Evolutionary conservation across 2,797 vertebrate genomes (phyloP).

Genomic region (Eupleurogrammus muticus): DNA sequence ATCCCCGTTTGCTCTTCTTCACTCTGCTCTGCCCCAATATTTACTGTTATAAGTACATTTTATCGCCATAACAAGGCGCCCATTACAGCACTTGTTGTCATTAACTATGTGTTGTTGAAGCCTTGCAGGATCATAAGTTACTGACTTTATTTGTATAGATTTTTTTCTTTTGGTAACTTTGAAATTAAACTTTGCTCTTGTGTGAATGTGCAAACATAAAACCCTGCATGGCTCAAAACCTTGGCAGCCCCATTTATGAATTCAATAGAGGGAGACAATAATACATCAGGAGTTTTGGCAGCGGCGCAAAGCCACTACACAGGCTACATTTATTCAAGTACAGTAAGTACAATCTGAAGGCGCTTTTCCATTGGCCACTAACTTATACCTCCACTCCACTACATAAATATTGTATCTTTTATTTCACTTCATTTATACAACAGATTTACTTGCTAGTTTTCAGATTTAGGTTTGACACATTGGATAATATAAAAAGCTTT

Average conservation of each 20-base stretch:
- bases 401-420: too few relatives aligned
- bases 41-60: background rate
- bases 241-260: background rate
- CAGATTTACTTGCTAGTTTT: too few relatives aligned
- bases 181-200: background rate
- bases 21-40: background rate
- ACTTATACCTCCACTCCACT: too few relatives aligned
- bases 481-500: too few relatives aligned
- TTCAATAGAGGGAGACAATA: background rate
- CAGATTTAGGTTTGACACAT: too few relatives aligned
- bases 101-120: background rate
- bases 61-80: background rate
- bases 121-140: background rate
- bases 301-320: too few relatives aligned
- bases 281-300: conserved; percentile 1
- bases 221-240: background rate
- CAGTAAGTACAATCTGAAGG: too few relatives aligned
- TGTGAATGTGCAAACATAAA: background rate
- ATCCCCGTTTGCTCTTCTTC: conserved; percentile 6
- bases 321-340: too few relatives aligned
- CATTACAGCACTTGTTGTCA: background rate
- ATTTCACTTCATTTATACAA: too few relatives aligned
- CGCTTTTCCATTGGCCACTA: too few relatives aligned
- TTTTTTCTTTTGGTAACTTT: background rate
- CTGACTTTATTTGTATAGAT: background rate